Conservation (phyloP, 2,888 invertebrate species). For the Isoperla grammatica region DNA sequence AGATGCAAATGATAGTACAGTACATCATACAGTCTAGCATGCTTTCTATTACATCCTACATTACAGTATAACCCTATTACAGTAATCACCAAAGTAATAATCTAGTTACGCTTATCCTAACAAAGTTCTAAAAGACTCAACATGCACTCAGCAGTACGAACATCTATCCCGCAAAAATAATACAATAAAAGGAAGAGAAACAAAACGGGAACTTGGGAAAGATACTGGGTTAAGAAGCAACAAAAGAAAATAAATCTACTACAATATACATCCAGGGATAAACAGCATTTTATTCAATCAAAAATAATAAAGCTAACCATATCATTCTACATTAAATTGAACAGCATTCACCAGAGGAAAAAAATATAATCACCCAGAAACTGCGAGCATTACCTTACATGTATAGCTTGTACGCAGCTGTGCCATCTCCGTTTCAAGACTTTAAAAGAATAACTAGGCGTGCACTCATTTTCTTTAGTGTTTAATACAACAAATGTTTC, state of each 20-base stretch:
- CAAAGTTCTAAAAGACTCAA: background rate
- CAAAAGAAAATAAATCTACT: conserved; percentile 26
- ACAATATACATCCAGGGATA: conserved; percentile 26
- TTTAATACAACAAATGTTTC: too few species aligned
- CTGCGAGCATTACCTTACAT: background rate
- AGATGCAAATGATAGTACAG: too few species aligned
- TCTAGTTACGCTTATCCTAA: too few species aligned
- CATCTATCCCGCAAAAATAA: conserved; percentile 1
- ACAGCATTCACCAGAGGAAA: conserved; percentile 18
- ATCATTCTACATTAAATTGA: conserved; percentile 24
- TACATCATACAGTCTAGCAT: too few species aligned
- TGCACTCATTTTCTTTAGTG: too few species aligned
- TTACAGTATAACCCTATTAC: too few species aligned
- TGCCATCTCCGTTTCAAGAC: background rate
- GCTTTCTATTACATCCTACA: too few species aligned
- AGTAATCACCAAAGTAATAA: too few species aligned
- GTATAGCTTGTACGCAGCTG: background rate
- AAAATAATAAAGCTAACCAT: conserved; percentile 26
- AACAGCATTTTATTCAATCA: conserved; percentile 27
- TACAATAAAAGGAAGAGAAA: conserved; percentile 1
- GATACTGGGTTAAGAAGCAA: conserved; percentile 7
- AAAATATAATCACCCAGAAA: conserved; percentile 17
- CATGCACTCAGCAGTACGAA: conserved; percentile 2
- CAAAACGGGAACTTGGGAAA: background rate
- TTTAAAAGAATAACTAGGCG: too few species aligned